A percentile compares a stretch with the other conserved stretches of the same genome.
Conservation (phyloP, 2,797 vertebrate species). For the Vultur gryphus region DNA sequence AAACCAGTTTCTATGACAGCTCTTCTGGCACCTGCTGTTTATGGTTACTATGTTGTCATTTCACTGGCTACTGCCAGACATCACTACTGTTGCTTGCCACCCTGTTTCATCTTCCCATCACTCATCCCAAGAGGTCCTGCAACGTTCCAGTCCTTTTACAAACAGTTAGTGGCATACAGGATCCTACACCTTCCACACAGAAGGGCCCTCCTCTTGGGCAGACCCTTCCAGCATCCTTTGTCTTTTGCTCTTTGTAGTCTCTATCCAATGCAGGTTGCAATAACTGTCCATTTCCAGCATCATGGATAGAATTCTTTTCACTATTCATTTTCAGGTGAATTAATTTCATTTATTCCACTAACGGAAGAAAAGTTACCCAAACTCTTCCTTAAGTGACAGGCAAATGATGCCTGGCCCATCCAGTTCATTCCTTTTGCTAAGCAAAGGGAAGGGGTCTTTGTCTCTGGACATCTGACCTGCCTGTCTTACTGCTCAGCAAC, state of each 20-base stretch:
- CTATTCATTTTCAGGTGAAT: neutral
- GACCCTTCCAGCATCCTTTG: neutral
- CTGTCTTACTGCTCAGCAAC: neutral
- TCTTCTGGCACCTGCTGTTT: neutral
- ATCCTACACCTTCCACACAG: neutral
- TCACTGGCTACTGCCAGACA: neutral
- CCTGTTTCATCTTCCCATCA: neutral
- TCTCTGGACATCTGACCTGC: neutral
- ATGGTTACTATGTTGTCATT: neutral
- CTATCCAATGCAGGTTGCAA: neutral
- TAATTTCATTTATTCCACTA: neutral
- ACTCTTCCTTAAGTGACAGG: neutral
- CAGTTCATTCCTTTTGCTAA: neutral
- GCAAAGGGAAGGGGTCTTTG: accelerated
- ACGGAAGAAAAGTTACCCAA: neutral
- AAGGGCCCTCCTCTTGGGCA: neutral
- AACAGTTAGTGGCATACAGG: neutral
- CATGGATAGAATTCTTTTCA: neutral
- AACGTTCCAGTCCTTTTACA: neutral
- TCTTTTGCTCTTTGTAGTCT: neutral
- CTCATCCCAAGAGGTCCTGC: neutral
- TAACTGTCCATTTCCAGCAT: neutral
- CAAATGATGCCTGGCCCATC: neutral
- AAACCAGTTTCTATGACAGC: neutral
- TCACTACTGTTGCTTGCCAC: neutral